A percentile compares a stretch with the other conserved stretches of the same genome.
Evolutionary conservation across 2,113 vertebrate genomes (phyloP).

Genomic region (Phaethornis superciliosus): DNA sequence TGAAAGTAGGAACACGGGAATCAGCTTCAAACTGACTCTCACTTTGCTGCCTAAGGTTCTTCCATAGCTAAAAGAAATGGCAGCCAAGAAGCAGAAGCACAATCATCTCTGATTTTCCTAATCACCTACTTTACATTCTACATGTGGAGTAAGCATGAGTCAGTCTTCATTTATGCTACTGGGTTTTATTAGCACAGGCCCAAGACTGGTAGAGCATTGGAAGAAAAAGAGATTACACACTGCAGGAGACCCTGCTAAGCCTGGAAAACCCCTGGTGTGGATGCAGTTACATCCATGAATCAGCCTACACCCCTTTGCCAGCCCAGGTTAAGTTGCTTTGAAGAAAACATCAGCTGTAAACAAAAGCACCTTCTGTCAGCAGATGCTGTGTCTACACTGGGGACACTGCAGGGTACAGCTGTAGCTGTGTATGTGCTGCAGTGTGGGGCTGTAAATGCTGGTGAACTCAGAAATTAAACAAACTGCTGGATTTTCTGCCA

Average conservation of each 20-base stretch:
- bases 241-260: neutral
- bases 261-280: conserved; percentile 14
- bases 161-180: neutral
- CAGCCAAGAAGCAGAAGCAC: conserved; percentile 6
- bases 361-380: neutral
- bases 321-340: neutral
- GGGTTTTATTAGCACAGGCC: neutral
- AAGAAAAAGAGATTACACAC: neutral
- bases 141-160: neutral
- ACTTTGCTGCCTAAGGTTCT: neutral
- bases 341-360: neutral
- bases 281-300: neutral
- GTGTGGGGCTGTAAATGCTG: neutral
- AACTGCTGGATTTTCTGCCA: neutral
- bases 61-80: neutral
- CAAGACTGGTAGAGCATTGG: neutral
- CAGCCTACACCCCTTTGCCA: neutral
- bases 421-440: neutral
- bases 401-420: neutral
- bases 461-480: neutral
- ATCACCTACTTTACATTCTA: conserved; percentile 11
- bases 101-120: conserved; percentile 11
- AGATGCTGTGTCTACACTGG: neutral
- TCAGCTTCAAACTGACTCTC: neutral
- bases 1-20: conserved; percentile 9